Evolutionary conservation across 2,888 invertebrate genomes (phyloP).

Genomic region (Drosophila kanekoi): DNA sequence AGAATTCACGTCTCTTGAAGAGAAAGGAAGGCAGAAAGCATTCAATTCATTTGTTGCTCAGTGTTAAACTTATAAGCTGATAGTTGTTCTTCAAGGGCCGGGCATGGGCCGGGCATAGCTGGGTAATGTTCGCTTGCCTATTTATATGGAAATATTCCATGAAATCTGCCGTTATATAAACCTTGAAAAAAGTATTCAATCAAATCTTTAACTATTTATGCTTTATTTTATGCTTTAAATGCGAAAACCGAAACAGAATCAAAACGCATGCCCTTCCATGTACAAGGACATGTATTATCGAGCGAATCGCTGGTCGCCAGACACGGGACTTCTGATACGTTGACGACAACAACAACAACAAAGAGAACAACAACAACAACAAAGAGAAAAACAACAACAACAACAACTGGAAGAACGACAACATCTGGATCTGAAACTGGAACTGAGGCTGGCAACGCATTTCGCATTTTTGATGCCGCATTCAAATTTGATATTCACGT

Average conservation of each 20-base stretch:
- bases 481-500: constrained; percentile 65
- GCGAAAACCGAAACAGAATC: constrained; percentile 76
- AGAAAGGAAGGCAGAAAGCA: too few species aligned
- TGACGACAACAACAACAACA: constrained; percentile 69
- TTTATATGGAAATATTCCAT: too few species aligned
- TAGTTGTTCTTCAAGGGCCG: too few species aligned
- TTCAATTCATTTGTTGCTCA: too few species aligned
- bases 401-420: constrained; percentile 53
- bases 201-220: background rate
- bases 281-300: constrained; percentile 95
- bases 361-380: constrained; percentile 12
- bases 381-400: too few species aligned
- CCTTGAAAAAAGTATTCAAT: too few species aligned
- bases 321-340: constrained; percentile 84
- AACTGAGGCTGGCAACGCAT: constrained; percentile 45
- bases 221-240: background rate
- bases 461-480: constrained; percentile 60
- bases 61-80: too few species aligned
- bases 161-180: too few species aligned
- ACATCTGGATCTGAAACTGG: constrained; percentile 44
- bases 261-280: constrained; percentile 94
- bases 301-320: constrained; percentile 85
- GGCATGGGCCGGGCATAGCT: too few species aligned
- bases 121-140: too few species aligned
- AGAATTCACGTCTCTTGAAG: too few species aligned